These are phyloP conservation scores for Carlito syrichta DNA, from an alignment of 2,113 vertebrate species.

Conservation along the genomic window DNA sequence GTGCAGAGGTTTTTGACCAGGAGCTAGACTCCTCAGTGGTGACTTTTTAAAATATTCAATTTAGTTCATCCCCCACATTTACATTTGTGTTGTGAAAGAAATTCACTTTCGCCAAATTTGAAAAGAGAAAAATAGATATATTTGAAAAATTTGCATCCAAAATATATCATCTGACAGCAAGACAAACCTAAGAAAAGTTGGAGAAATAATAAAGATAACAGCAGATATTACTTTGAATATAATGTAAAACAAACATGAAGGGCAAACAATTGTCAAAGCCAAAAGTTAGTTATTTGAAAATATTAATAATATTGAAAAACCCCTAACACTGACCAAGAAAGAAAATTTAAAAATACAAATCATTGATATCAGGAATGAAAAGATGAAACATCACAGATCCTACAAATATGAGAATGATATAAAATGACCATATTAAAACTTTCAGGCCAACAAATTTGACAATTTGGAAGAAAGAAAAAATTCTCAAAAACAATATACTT, in stretches of 20 bases:
- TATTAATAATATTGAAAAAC: neutral
- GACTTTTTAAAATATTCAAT: neutral
- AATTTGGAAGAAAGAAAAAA: neutral
- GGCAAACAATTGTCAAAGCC: neutral
- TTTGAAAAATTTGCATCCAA: neutral
- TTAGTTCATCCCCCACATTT: neutral
- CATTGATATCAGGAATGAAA: neutral
- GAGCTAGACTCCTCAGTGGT: neutral
- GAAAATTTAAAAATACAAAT: slow-evolving; percentile 4
- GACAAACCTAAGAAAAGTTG: neutral
- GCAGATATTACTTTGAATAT: neutral
- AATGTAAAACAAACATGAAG: neutral
- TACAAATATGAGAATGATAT: neutral
- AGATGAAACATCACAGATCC: neutral
- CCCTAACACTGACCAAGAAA: neutral
- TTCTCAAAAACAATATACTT: neutral
- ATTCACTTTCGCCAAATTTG: neutral
- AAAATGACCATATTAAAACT: neutral
- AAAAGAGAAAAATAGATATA: no score
- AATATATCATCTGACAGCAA: neutral
- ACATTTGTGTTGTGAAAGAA: neutral
- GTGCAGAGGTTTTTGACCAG: neutral
- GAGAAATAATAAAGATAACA: neutral
- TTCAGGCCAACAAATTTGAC: neutral
- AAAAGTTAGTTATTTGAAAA: neutral